phyloP scores from a whole-genome alignment of 2,888 invertebrate genomes.

The Tridacna gigas region DNA sequence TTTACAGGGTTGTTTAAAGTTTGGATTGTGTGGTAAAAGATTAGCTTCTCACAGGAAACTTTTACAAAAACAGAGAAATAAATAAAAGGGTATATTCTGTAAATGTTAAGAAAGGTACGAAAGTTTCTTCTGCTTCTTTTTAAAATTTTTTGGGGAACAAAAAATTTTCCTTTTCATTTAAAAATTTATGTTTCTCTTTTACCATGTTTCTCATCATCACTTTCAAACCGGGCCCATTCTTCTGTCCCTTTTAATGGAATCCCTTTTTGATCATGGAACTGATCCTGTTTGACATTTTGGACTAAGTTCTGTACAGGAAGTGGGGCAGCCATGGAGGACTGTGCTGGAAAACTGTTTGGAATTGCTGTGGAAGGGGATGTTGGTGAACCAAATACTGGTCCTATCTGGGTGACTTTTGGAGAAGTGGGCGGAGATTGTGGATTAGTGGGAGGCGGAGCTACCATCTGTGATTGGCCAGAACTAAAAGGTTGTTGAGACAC shows the following conservation, averaged over 20 bases:
- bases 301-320: conserved; percentile 15
- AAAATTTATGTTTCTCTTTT: neutral
- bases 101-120: too few relatives aligned
- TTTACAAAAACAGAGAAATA: too few relatives aligned
- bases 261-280: conserved; percentile 3
- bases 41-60: too few relatives aligned
- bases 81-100: too few relatives aligned
- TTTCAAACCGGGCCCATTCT: conserved; percentile 62
- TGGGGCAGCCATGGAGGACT: conserved; percentile 1
- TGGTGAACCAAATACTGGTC: conserved; percentile 52
- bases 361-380: conserved; percentile 70
- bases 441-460: conserved; percentile 39
- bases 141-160: neutral
- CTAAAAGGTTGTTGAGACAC: conserved; percentile 74
- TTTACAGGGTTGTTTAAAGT: too few relatives aligned
- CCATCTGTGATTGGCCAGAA: conserved; percentile 52
- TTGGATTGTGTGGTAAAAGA: too few relatives aligned
- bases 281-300: conserved; percentile 11
- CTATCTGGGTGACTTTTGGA: conserved; percentile 43
- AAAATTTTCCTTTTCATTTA: neutral
- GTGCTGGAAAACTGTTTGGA: conserved; percentile 42
- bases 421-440: conserved; percentile 60
- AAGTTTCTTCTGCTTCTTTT: too few relatives aligned
- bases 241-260: conserved; percentile 52
- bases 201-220: conserved; percentile 66